A percentile compares a stretch with the other conserved stretches of the same genome.
Conservation (phyloP, 2,797 vertebrate genomes). For the Gymnoscopelus microlampas region DNA sequence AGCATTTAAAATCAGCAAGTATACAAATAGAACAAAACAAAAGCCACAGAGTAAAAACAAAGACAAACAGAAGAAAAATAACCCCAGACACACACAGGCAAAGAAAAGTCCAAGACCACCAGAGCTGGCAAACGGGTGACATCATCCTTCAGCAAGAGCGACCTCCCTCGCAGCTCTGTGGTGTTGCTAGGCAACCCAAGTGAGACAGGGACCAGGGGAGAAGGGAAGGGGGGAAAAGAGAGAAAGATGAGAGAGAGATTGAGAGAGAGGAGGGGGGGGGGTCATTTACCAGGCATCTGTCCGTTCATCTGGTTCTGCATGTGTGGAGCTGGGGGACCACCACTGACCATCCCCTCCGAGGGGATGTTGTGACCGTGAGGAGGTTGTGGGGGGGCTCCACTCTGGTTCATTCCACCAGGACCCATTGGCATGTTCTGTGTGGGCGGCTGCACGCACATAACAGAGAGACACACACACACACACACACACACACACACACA, state of each 20-base stretch:
- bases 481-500: slow-evolving; percentile 52
- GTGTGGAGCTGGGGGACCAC: slow-evolving; percentile 93
- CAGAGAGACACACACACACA: slow-evolving; percentile 47
- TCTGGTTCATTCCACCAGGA: slow-evolving; percentile 95
- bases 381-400: slow-evolving; percentile 90
- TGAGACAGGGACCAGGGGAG: slow-evolving; percentile 75
- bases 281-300: slow-evolving; percentile 97
- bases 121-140: slow-evolving; percentile 82
- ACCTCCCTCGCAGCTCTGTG: slow-evolving; percentile 88
- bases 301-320: slow-evolving; percentile 99
- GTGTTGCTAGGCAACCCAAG: slow-evolving; percentile 94
- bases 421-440: slow-evolving; percentile 99
- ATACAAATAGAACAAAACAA: background rate
- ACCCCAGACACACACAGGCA: slow-evolving; percentile 35
- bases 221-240: slow-evolving; percentile 30
- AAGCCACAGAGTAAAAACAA: slow-evolving; percentile 7
- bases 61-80: slow-evolving; percentile 17
- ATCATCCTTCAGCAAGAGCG: slow-evolving; percentile 84
- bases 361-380: slow-evolving; percentile 96
- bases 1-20: background rate
- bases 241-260: slow-evolving; percentile 41
- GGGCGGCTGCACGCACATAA: slow-evolving; percentile 88
- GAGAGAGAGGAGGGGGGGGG: slow-evolving; percentile 22
- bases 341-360: slow-evolving; percentile 94
- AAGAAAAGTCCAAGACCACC: slow-evolving; percentile 53